Base-by-base conservation (phyloP, 2,888 invertebrate genomes). In the Aleiodes testaceus region DNA sequence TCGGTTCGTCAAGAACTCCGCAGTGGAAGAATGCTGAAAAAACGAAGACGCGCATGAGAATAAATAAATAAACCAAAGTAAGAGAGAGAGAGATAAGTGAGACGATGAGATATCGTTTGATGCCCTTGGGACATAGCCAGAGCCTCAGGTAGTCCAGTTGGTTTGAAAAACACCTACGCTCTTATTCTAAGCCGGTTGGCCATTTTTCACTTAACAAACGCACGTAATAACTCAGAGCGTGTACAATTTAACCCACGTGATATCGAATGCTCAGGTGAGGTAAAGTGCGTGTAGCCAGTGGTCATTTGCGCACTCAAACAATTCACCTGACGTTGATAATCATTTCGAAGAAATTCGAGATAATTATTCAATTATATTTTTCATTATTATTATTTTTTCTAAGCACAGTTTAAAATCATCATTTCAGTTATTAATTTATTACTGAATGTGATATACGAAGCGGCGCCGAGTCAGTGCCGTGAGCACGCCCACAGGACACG, bases 101-200 rank as follows among this genome's bases (percentile, higher is more conserved):
- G 36, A 36, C 14, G 45, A 16, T 16, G 20, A 67, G 42, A 55
- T 44, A 67, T 45, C 67, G 53, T 16, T 55, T 70, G 74, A 63
- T 79, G 79, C 79, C 80, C 80, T 81, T 81, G 80, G 78, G 79
- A 73, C 75, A 78, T 76, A 78, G 79, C 80, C 80, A 81, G 36
- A 36, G 81, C 30, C 55, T 50, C 66, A 66, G 66, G 80, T 79
- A 80, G 77, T 75, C 72, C 73, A 74, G 49, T 59, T 49, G 66
- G 36, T 36, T 36, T 64, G 47, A 53, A 49, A 18, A 69, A 79
- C 80, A 78, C 80, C 78, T 78, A 81, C 80, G 77, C 79, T 55
- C 53, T 55, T 47, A 36, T 36, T 36, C 30, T 53, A 66, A 66
- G 16, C 66, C 66, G 53, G 53, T 66, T 26, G 36, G 16, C 44